These are phyloP conservation scores for Aulostomus chinensis DNA, from an alignment of 2,797 vertebrate species.

Conservation along the genomic window DNA sequence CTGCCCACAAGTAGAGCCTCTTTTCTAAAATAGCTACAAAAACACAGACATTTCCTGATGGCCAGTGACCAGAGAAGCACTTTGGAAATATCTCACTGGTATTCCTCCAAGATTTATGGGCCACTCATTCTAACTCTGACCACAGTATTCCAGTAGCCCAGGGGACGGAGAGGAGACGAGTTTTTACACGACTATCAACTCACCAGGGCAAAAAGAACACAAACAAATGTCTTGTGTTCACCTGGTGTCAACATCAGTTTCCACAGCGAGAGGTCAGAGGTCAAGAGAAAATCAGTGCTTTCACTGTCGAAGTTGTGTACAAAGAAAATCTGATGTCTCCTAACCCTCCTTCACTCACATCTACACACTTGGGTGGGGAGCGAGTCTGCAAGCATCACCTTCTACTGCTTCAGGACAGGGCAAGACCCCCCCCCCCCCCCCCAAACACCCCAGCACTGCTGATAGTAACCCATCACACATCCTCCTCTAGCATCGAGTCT, in stretches of 20 bases:
- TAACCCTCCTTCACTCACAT: slow-evolving; percentile 20
- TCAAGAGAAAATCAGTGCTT: slow-evolving; percentile 59
- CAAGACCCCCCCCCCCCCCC: slow-evolving; percentile 29
- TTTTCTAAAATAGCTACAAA: slow-evolving; percentile 39
- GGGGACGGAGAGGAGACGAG: slow-evolving; percentile 32
- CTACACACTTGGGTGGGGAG: too few relatives aligned
- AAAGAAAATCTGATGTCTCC: slow-evolving; percentile 42
- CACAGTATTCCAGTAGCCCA: slow-evolving; percentile 43
- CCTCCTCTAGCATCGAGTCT: too few relatives aligned
- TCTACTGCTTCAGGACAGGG: slow-evolving; percentile 37
- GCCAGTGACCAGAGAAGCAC: slow-evolving; percentile 34
- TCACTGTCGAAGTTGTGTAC: slow-evolving; percentile 59
- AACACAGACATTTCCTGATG: slow-evolving; percentile 52
- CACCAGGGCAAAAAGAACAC: background rate
- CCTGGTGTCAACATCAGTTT: slow-evolving; percentile 67
- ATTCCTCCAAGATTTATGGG: slow-evolving; percentile 43
- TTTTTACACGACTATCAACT: slow-evolving; percentile 51
- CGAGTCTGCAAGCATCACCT: slow-evolving; percentile 39
- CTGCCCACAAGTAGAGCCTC: slow-evolving; percentile 37
- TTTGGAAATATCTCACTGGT: slow-evolving; percentile 46
- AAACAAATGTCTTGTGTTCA: slow-evolving; percentile 50
- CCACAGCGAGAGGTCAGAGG: slow-evolving; percentile 46
- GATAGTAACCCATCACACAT: too few relatives aligned
- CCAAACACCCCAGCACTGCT: background rate
- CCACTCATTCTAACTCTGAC: slow-evolving; percentile 42